These are phyloP conservation scores for Azemiops feae DNA, from an alignment of 2,113 vertebrate genomes.

Conservation along the genomic window DNA sequence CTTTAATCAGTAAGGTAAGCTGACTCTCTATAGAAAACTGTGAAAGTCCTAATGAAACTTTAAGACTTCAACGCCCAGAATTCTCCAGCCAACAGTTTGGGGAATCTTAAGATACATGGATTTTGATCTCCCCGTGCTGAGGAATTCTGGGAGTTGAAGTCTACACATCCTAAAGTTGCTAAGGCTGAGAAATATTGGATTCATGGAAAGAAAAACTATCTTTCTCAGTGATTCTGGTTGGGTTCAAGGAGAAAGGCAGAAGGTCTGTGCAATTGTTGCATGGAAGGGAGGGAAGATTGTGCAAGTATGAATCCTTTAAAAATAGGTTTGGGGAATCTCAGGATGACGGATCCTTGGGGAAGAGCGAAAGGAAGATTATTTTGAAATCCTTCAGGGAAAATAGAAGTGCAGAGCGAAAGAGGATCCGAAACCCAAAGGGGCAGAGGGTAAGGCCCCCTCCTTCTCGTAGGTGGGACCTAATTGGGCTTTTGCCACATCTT, in stretches of 20 bases:
- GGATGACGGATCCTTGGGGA: not conserved
- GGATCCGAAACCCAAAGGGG: not conserved
- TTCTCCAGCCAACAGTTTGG: not conserved
- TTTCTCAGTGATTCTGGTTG: not conserved
- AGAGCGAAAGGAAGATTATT: not conserved
- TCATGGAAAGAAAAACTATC: not conserved
- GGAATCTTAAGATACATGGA: not conserved
- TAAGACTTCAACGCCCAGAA: not conserved
- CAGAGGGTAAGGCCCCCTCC: not conserved
- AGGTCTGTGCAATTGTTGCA: not conserved
- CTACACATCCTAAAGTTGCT: not conserved
- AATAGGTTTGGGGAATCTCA: not conserved
- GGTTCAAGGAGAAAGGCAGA: not conserved
- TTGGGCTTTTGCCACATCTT: not conserved
- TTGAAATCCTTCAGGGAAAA: not conserved
- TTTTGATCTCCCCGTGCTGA: not conserved
- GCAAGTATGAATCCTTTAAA: not conserved
- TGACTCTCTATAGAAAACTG: not conserved
- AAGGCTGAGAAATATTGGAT: not conserved
- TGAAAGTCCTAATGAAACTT: not conserved
- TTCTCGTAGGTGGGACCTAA: not conserved
- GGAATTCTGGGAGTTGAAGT: not conserved
- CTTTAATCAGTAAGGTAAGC: not conserved
- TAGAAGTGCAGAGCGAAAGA: not conserved
- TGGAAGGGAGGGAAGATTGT: not conserved